Percentiles rank a stretch among this genome's conserved stretches.
phyloP scores from a whole-genome alignment of 1,140 invertebrate species.

The Cotesia chilonis region DNA sequence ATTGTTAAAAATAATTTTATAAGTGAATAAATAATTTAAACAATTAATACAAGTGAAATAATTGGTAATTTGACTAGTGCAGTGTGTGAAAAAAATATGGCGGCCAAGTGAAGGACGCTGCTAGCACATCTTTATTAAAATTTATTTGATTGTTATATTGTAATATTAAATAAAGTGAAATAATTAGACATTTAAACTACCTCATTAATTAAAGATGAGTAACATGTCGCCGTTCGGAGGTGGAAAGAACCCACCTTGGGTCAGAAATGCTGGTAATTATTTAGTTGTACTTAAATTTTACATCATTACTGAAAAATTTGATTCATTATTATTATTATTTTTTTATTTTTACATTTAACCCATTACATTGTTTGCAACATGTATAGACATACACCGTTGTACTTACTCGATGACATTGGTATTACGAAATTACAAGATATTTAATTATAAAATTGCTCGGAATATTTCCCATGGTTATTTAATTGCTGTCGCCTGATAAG shows the following conservation, averaged over 20 bases:
- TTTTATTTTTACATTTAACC: background rate
- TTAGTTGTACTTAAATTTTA: constrained; percentile 39
- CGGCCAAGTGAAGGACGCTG: constrained; percentile 58
- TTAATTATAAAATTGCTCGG: too few species aligned
- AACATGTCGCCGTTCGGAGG: constrained; percentile 68
- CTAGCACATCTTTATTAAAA: constrained; percentile 28
- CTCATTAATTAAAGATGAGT: constrained; percentile 53
- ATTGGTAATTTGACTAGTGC: constrained; percentile 17
- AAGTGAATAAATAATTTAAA: background rate
- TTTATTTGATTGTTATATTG: constrained; percentile 31
- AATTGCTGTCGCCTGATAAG: too few species aligned
- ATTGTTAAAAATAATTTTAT: too few species aligned
- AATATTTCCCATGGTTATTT: too few species aligned
- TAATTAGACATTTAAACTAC: constrained; percentile 20
- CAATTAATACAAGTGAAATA: background rate
- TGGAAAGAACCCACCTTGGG: constrained; percentile 71
- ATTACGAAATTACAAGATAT: too few species aligned
- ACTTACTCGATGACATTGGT: background rate
- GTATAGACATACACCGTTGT: background rate
- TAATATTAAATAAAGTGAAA: constrained; percentile 16
- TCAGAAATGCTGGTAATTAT: constrained; percentile 63
- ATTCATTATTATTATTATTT: background rate
- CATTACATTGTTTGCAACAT: background rate
- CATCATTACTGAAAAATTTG: background rate
- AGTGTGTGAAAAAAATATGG: constrained; percentile 53